Evolutionary conservation across 2,113 vertebrate genomes (phyloP).

Genomic region (Morone saxatilis): DNA sequence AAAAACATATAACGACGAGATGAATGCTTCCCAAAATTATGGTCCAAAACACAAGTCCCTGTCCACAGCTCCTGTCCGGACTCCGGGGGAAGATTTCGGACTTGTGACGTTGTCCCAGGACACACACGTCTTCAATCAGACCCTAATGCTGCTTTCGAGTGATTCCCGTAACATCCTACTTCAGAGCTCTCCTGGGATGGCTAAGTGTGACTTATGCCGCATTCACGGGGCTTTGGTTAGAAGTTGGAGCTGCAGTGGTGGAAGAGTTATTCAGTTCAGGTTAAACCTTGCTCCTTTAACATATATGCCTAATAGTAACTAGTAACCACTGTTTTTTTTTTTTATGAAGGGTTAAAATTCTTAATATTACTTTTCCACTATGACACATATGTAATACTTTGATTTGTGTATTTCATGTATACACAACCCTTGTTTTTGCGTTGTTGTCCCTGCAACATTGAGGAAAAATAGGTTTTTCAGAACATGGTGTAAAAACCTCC

Average conservation of each 20-base stretch:
- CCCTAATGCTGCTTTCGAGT: slow-evolving; percentile 64
- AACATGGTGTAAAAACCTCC: neutral
- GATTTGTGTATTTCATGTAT: neutral
- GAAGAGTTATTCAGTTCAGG: neutral
- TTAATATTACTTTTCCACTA: too few species aligned
- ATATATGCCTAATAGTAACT: too few species aligned
- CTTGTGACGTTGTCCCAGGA: slow-evolving; percentile 57
- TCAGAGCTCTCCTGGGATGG: neutral
- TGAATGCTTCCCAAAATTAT: fast-evolving
- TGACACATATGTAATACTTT: neutral
- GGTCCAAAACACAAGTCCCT: neutral
- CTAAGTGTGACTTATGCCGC: neutral
- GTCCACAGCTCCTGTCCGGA: neutral
- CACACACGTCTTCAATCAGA: slow-evolving; percentile 63
- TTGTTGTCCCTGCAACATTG: too few species aligned
- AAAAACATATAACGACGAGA: neutral
- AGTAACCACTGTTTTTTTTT: too few species aligned
- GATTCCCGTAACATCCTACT: slow-evolving; percentile 28
- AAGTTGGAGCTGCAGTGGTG: too few species aligned
- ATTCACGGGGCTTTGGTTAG: neutral
- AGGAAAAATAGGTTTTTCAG: neutral
- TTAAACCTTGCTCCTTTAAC: neutral
- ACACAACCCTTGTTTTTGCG: neutral
- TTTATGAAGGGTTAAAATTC: too few species aligned
- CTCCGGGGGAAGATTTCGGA: slow-evolving; percentile 39